phyloP scores from a whole-genome alignment of 2,113 vertebrate genomes.

The Accipiter cooperii region DNA sequence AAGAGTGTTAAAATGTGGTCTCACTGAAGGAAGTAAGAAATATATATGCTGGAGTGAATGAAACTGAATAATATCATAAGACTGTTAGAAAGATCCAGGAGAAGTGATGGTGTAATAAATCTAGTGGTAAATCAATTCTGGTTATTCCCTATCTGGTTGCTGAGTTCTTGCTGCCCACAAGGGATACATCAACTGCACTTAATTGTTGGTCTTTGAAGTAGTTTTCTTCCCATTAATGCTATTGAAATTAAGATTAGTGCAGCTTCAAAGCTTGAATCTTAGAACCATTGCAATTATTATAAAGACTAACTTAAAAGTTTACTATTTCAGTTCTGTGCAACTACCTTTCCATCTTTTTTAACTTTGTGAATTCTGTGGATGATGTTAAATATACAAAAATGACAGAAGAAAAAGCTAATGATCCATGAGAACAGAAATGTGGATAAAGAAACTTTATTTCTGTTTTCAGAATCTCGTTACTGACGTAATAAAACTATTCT shows the following conservation, averaged over 20 bases:
- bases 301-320: not conserved
- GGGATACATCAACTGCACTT: not conserved
- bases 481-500: not conserved
- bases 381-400: not conserved
- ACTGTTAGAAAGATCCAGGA: not conserved
- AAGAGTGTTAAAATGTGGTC: not conserved
- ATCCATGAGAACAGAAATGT: not conserved
- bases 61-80: not conserved
- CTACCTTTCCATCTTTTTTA: not conserved
- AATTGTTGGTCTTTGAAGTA: not conserved
- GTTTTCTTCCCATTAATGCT: not conserved
- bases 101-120: not conserved
- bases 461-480: not conserved
- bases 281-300: not conserved
- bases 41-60: not conserved
- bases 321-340: not conserved
- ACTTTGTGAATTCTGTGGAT: not conserved
- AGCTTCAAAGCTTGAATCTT: not conserved
- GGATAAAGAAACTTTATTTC: not conserved
- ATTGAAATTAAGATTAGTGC: not conserved
- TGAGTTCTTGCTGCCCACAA: not conserved
- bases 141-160: not conserved
- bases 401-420: not conserved
- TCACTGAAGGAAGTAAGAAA: not conserved
- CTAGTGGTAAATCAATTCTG: not conserved